Base-by-base conservation (phyloP, 2,113 vertebrate species). In the Neopipo cinnamomea region DNA sequence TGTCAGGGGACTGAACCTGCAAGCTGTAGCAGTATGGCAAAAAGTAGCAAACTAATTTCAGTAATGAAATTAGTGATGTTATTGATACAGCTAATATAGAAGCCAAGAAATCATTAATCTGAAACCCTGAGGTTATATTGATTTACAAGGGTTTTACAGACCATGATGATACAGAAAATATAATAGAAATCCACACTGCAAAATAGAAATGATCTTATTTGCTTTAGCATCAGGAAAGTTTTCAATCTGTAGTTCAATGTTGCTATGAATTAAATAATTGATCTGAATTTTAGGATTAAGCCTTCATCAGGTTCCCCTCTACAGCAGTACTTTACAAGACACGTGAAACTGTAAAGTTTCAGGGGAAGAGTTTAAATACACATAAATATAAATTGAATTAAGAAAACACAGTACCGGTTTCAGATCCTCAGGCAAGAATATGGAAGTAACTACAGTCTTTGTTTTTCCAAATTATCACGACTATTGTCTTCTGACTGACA, bases 301-400 rank as follows among this genome's bases (percentile, higher is more conserved):
- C 13, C 21, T 85, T 96, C 50, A 44, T 62, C 73, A 73, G 20
- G 14, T 80, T 95, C 21, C 30, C 18, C 35, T 95, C 82, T 92
- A 71, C 61, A 85, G 20, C 55, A 78, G 85, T 81, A 65, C 81
- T 94, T 96, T 62, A 91, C n/a, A 91, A 88, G 89, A 80, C 73
- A 94, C 49, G 58, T 85, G 91, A 91, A 96, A 95, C 88, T 82
- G 77, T 31, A 78, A 66, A 84, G 31, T 91, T 97, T 85, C 95
- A 83, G 78, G 47, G 47, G 84, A 88, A 74, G 63, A 74, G 65
- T 87, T 84, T 82, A 92, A 89, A 93, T 95, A 79, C 27, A 93
- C 68, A 84, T 81, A 94, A 91, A 93, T 6, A 56, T 96, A 98
- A 97, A 97, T 49, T 85, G 70, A 85, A 91, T 96, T 94, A 15